A percentile compares a stretch with the other conserved stretches of the same genome.
Conservation (phyloP, 2,888 invertebrate species). For the Protodeltote pygarga region DNA sequence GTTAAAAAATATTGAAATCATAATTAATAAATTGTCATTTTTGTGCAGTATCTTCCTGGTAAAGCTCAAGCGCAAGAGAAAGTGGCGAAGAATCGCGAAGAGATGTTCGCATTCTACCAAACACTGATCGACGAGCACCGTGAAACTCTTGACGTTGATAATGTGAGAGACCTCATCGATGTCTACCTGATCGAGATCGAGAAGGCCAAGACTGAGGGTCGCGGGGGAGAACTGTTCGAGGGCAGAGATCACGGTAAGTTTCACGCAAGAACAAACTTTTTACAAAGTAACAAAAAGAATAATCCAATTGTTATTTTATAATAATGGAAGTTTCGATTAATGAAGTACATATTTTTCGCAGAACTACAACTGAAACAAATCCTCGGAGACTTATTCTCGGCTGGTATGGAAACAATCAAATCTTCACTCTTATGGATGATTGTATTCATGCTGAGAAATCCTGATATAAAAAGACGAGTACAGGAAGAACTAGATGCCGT, state of each 20-base stretch:
- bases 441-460: conserved; percentile 95
- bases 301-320: background rate
- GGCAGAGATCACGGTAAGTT: conserved; percentile 94
- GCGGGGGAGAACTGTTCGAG: conserved; percentile 91
- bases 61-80: conserved; percentile 88
- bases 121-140: conserved; percentile 94
- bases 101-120: conserved; percentile 95
- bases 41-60: conserved; percentile 86
- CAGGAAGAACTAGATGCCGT: conserved; percentile 95
- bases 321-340: conserved; percentile 19
- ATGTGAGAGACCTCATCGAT: conserved; percentile 94
- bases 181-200: conserved; percentile 95
- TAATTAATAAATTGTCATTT: conserved; percentile 26
- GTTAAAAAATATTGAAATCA: background rate
- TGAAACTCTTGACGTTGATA: conserved; percentile 90
- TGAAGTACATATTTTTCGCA: conserved; percentile 65
- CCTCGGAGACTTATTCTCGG: conserved; percentile 95
- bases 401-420: conserved; percentile 97
- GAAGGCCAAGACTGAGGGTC: conserved; percentile 92
- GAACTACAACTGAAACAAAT: conserved; percentile 97
- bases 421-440: conserved; percentile 96
- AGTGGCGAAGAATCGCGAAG: conserved; percentile 90
- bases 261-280: conserved; percentile 17
- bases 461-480: conserved; percentile 92
- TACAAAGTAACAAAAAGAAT: conserved; percentile 12